Percentiles rank a stretch among this genome's conserved stretches.
These are phyloP conservation scores for Uria aalge DNA, from an alignment of 2,113 vertebrate species.

Conservation along the genomic window DNA sequence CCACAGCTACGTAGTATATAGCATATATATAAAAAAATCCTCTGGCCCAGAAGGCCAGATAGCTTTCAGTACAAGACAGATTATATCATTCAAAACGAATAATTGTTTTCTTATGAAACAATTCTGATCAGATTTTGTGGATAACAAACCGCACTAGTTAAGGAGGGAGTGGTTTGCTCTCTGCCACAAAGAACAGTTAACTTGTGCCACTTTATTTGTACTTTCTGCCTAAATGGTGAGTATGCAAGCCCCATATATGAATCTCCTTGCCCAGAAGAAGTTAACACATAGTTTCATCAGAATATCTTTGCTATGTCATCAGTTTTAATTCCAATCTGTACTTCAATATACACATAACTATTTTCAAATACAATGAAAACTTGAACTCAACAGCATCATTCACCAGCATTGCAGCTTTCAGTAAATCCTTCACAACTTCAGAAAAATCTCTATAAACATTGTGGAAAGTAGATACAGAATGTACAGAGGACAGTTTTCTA, in stretches of 20 bases:
- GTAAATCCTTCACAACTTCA: constrained; percentile 64
- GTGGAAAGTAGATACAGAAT: constrained; percentile 74
- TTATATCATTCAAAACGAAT: neutral
- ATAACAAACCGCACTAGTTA: neutral
- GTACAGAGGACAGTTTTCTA: constrained; percentile 70
- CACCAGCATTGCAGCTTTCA: constrained; percentile 36
- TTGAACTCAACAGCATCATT: constrained; percentile 50
- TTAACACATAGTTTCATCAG: constrained; percentile 32
- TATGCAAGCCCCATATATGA: neutral
- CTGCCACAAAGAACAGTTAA: neutral
- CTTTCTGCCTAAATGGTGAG: neutral
- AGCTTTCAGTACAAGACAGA: neutral
- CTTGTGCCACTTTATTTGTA: neutral
- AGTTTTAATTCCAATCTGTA: constrained; percentile 70
- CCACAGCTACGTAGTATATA: neutral
- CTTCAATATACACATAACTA: constrained; percentile 54
- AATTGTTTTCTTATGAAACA: neutral
- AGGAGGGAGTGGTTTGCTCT: neutral
- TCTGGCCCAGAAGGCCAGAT: neutral
- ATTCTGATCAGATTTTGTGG: neutral
- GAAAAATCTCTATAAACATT: constrained; percentile 71
- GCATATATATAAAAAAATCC: neutral
- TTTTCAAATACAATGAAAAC: constrained; percentile 71
- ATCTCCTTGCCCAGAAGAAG: constrained; percentile 11
- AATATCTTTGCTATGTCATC: constrained; percentile 34